Conservation (phyloP, 2,888 invertebrate genomes). For the Germaria angustata region DNA sequence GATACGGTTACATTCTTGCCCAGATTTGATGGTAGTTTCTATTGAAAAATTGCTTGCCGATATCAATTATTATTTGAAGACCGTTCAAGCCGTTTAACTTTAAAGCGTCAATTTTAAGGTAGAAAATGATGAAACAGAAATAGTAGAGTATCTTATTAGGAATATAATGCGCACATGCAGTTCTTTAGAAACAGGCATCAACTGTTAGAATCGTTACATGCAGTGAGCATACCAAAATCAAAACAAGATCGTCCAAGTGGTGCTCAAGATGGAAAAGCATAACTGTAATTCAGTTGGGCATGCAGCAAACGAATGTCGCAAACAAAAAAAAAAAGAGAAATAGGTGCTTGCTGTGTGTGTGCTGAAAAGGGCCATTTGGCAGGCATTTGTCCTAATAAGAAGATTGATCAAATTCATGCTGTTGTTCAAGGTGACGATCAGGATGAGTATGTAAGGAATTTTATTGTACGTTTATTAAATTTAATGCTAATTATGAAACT, state of each 20-base stretch:
- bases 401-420: conserved; percentile 22
- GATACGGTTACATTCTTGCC: conserved; percentile 41
- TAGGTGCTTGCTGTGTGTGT: conserved; percentile 51
- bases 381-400: conserved; percentile 44
- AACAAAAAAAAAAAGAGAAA: conserved; percentile 55
- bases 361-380: conserved; percentile 54
- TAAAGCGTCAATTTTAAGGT: conserved; percentile 53
- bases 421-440: conserved; percentile 21
- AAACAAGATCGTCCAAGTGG: not conserved
- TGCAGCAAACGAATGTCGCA: conserved; percentile 53
- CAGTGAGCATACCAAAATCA: conserved; percentile 16
- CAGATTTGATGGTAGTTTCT: conserved; percentile 40
- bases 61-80: conserved; percentile 41
- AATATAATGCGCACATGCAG: conserved; percentile 60
- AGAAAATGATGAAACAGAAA: conserved; percentile 68
- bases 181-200: conserved; percentile 15
- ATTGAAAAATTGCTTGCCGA: conserved; percentile 34
- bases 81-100: conserved; percentile 31
- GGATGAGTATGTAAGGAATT: conserved; percentile 61
- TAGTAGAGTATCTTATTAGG: conserved; percentile 64
- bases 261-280: not conserved
- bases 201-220: conserved; percentile 38
- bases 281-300: conserved; percentile 61
- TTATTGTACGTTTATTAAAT: conserved; percentile 55
- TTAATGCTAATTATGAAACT: conserved; percentile 48